These are phyloP conservation scores for Drusus annulatus DNA, from an alignment of 1,140 invertebrate species.

Conservation along the genomic window DNA sequence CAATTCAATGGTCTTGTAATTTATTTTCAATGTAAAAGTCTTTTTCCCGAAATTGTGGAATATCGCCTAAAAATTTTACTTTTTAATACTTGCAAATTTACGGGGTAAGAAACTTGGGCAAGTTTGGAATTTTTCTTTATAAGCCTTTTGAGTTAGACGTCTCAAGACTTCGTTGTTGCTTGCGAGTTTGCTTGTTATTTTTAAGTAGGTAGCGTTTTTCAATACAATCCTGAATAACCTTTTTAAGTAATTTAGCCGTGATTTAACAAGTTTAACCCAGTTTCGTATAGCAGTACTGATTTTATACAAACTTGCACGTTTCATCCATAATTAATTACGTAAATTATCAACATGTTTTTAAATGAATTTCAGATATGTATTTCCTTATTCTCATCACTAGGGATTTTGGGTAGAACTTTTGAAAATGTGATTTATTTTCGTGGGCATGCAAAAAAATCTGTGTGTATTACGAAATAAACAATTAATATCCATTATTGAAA, in stretches of 20 bases:
- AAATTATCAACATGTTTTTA: no score
- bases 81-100: slow-evolving; percentile 51
- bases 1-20: slow-evolving; percentile 8
- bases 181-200: slow-evolving; percentile 52
- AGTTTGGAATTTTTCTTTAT: slow-evolving; percentile 35
- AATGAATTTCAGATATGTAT: no score
- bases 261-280: neutral
- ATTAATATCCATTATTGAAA: no score
- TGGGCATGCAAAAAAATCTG: no score
- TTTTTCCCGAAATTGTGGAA: slow-evolving; percentile 14
- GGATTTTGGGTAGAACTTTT: no score
- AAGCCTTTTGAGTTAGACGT: slow-evolving; percentile 47
- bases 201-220: slow-evolving; percentile 33
- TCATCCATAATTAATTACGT: no score
- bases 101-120: slow-evolving; percentile 12
- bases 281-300: no score
- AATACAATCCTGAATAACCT: slow-evolving; percentile 38
- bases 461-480: no score
- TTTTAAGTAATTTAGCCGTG: neutral
- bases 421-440: no score
- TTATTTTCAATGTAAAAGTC: slow-evolving; percentile 23
- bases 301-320: no score
- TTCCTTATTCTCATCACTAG: no score
- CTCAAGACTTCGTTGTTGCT: slow-evolving; percentile 41
- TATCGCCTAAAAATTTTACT: slow-evolving; percentile 39